These are phyloP conservation scores for Mohoua ochrocephala DNA, from an alignment of 2,113 vertebrate genomes.

Conservation along the genomic window DNA sequence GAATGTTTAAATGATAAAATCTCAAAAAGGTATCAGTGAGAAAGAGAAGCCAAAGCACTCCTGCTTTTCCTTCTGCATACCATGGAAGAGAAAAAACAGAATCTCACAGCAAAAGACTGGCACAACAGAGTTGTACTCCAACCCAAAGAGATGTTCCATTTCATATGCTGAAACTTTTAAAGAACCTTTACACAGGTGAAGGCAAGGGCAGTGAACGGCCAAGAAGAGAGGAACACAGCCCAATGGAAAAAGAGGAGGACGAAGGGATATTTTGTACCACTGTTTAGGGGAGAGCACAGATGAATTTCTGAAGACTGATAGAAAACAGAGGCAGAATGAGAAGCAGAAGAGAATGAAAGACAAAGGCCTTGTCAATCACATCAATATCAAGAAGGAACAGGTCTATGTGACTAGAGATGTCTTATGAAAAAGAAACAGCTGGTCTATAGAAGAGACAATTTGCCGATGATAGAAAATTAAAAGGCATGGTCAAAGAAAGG, in stretches of 20 bases:
- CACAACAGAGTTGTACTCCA: neutral
- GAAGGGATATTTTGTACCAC: neutral
- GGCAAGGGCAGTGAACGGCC: neutral
- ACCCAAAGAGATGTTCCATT: neutral
- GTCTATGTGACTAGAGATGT: neutral
- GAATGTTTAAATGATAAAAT: neutral
- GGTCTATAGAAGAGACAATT: neutral
- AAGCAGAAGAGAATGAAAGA: neutral
- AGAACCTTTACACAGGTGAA: neutral
- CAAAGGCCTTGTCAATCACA: neutral
- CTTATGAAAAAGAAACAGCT: neutral
- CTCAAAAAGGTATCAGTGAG: neutral
- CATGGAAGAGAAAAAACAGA: neutral
- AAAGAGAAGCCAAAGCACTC: neutral
- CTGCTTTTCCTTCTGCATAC: neutral
- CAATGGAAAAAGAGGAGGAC: neutral
- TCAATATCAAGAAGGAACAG: neutral
- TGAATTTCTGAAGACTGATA: neutral
- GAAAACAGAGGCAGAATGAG: neutral
- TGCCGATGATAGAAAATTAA: neutral
- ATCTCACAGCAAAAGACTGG: neutral
- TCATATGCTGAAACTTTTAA: neutral
- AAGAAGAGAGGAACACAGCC: neutral
- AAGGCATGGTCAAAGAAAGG: neutral
- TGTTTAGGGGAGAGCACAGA: neutral